phyloP scores from a whole-genome alignment of 92 coral and sea anemone species.

The Micromussa lordhowensis region DNA sequence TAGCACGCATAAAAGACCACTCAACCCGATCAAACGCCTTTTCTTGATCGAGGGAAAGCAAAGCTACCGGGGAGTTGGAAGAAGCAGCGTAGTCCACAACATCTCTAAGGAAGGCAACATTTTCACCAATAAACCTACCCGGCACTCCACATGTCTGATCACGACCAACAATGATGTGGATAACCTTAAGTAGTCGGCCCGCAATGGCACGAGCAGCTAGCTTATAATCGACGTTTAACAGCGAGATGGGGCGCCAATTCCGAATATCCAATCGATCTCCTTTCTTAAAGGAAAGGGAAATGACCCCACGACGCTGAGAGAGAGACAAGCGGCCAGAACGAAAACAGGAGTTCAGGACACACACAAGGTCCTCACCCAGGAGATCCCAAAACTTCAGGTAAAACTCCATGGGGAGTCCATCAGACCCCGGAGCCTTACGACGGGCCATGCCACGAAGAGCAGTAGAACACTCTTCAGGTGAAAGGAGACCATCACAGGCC shows the following conservation, averaged over 20 bases:
- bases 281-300: not conserved
- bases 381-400: not conserved
- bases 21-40: constrained; percentile 8
- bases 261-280: not conserved
- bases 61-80: not conserved
- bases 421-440: constrained; percentile 3
- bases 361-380: not conserved
- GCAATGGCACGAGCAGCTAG: not conserved
- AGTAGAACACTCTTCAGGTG: not conserved
- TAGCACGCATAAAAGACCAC: constrained; percentile 4
- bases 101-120: constrained; percentile 17
- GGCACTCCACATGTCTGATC: constrained; percentile 39
- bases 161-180: not conserved
- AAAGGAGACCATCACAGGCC: constrained; percentile 28
- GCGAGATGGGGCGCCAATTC: not conserved
- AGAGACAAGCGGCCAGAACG: not conserved
- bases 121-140: constrained; percentile 10
- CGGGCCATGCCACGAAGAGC: constrained; percentile 13
- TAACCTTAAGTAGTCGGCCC: not conserved
- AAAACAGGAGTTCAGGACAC: not conserved
- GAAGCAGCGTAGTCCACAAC: not conserved
- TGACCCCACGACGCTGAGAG: not conserved
- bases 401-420: constrained; percentile 3
- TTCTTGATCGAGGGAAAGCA: not conserved
- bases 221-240: not conserved